Base-by-base conservation (phyloP, 2,113 vertebrate genomes). In the western clawed frog (Xenopus tropicalis) region DNA sequence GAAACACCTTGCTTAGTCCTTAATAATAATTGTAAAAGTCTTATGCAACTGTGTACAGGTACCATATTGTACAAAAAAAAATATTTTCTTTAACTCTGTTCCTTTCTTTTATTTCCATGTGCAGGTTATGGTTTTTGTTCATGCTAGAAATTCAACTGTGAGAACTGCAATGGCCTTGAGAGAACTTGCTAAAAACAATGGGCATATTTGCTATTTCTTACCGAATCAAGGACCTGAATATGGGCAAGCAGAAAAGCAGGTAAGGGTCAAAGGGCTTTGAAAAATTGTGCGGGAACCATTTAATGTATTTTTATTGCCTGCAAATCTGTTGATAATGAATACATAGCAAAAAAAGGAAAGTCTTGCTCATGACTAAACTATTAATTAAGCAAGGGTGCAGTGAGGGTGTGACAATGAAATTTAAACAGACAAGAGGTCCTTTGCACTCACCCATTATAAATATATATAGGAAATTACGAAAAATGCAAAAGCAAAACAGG, bases 41-140 rank as follows among this genome's bases (percentile, higher is more conserved):
- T n/a, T 54, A 54, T 54, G 14, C 46, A 11, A 48, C 46, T 17
- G 13, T 48, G 46, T 48, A 48, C 46, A 6, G 1, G 16, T 37
- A 1, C 5, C 29, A 3, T 37, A 37, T 8, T 37, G 29, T 37
- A 48, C 46, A 5, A 48, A 48, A 48, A 48, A 48, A 11, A 48
- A 5, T 13, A 48, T 17, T 48, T 48, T 48, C 46, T 71, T 73
- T 72, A 1, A 12, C 0, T 1, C 79, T 0, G 52, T 48, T 83
- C 73, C 79, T 1, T 19, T 78, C 77, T 79, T 37, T 87, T 85
- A 37, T 37, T 8, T 80, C 61, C 75, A 0, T 79, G 29, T 80
- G 66, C 79, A 99, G 97, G 97, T 99, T 70, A 98, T 99, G 97
- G 97, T 99, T 70, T 99, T 99, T 79, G 97, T 99, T 67, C 97